A percentile compares a stretch with the other conserved stretches of the same genome.
phyloP scores from a whole-genome alignment of 2,113 vertebrate species.

The Cyprinodon variegatus region DNA sequence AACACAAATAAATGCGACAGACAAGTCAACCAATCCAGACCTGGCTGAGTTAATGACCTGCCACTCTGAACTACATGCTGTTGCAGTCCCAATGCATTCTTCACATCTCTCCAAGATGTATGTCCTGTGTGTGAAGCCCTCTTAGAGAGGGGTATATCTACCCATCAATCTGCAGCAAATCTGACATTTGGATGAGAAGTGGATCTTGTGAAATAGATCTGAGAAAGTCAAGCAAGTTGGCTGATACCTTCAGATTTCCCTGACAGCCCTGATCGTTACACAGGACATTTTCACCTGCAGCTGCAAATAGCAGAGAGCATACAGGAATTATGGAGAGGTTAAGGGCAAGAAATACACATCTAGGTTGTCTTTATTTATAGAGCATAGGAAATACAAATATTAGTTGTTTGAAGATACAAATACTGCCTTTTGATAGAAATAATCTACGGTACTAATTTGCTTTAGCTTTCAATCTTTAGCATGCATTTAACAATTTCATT shows the following conservation, averaged over 20 bases:
- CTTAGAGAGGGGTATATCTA: not conserved
- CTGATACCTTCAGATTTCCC: conserved; percentile 36
- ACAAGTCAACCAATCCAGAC: conserved; percentile 47
- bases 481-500: not conserved
- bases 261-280: conserved; percentile 21
- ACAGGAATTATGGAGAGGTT: not conserved
- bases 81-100: conserved; percentile 19
- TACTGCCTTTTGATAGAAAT: not conserved
- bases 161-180: conserved; percentile 7
- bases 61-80: conserved; percentile 34
- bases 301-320: conserved; percentile 34
- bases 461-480: not conserved
- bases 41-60: conserved; percentile 69
- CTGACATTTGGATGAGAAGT: conserved; percentile 17
- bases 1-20: conserved; percentile 35
- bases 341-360: not conserved
- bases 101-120: not conserved
- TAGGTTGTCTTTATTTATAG: conserved; percentile 5
- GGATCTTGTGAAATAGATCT: conserved; percentile 22
- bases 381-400: conserved; percentile 1
- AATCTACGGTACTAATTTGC: too few relatives aligned
- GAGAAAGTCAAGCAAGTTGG: conserved; percentile 27
- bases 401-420: not conserved
- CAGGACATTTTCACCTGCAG: conserved; percentile 33
- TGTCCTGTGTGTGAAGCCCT: conserved; percentile 15